phyloP scores from a whole-genome alignment of 2,797 vertebrate genomes.

The Periophthalmus magnuspinnatus region DNA sequence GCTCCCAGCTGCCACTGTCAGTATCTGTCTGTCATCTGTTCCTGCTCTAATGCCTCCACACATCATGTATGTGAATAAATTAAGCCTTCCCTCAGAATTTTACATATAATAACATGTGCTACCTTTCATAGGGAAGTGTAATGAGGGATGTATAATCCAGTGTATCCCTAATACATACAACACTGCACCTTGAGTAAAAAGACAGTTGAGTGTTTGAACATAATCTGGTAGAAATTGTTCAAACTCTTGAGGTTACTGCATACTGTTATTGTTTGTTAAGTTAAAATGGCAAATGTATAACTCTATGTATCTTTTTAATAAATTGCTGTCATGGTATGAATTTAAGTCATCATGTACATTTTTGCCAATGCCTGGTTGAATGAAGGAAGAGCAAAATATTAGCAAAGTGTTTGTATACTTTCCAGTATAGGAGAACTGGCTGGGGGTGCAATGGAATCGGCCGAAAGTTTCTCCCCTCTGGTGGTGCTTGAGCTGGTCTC shows the following conservation, averaged over 20 bases:
- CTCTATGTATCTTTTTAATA: background rate
- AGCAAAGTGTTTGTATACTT: background rate
- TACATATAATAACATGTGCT: too few species aligned
- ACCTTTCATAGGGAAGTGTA: background rate
- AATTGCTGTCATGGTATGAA: background rate
- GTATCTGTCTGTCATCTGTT: conserved; percentile 22
- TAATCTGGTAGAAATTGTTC: background rate
- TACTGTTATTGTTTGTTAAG: background rate
- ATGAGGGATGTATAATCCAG: background rate
- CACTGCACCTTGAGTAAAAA: conserved; percentile 5
- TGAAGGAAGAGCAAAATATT: background rate
- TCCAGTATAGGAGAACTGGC: conserved; percentile 11
- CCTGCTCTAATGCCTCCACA: background rate
- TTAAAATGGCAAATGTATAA: too few species aligned
- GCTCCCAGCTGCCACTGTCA: conserved; percentile 52
- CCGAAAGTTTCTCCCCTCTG: conserved; percentile 83
- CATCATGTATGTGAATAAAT: background rate
- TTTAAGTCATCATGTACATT: background rate
- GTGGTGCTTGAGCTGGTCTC: conserved; percentile 88
- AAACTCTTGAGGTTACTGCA: background rate
- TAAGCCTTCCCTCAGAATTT: background rate
- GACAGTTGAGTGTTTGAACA: background rate
- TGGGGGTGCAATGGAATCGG: conserved; percentile 16
- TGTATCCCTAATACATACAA: background rate
- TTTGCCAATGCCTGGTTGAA: background rate